Evolutionary conservation across 2,888 invertebrate genomes (phyloP), one percentile per base, ranked within the genome.

Genomic region (Ophion slaviceki): DNA sequence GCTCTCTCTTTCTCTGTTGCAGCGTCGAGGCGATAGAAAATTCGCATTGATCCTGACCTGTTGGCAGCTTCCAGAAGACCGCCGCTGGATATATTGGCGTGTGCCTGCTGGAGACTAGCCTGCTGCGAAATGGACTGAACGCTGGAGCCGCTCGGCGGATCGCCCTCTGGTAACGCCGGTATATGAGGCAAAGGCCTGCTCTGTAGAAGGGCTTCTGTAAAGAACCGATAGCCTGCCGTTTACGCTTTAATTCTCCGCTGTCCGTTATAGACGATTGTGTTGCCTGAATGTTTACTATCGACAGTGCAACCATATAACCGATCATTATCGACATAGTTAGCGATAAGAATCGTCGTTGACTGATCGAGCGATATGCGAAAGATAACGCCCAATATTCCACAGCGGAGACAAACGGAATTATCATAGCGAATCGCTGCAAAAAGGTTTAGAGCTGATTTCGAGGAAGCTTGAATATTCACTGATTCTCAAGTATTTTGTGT

Each of bases 181-280:
- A 98, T 98, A 95, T 98, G 98, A 92, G 99, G 99, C 94, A 99
- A 95, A 88, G 99, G 99, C 91, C 99, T 96, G 93, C 98, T 98
- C 95, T 98, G 98, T 92, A 98, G 96, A 92, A 99, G 95, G 88
- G 98, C 98, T 95, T 99, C 99, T 99, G 97, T 88, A 96, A 96
- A 90, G 92, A 90, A 89, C 87, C 88, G 80, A 87, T 74, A 78
- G 77, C 76, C 75, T 79, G 71, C 28, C 53, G 67, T 74, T 75
- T 78, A 11, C 79, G 70, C 79, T 82, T 74, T 66, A 78, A 78
- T 70, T 78, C 74, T 80, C 40, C 80, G 72, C 67, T 45, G 53
- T 47, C 67, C 61, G 62, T 45, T 70, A 70, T 70, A 72, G 53
- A 72, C 70, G 72, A 17, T 45, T n/a, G 68, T 11, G 61, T 64